phyloP scores from a whole-genome alignment of 2,888 invertebrate genomes.

The Brassicogethes aeneus region DNA sequence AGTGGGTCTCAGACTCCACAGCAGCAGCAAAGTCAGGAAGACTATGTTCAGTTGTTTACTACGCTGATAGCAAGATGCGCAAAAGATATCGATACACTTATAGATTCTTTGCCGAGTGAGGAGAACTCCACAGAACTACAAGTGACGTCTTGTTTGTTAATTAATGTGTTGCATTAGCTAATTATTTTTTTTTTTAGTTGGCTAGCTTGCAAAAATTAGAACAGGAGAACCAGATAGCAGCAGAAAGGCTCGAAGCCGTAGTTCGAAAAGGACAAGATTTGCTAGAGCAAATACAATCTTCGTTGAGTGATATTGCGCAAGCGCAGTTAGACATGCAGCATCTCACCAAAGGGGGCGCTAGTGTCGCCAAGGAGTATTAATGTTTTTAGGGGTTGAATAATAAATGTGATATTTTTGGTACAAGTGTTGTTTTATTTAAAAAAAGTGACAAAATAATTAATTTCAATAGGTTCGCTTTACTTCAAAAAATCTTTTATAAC shows the following conservation, averaged over 20 bases:
- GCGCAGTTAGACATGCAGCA: constrained; percentile 85
- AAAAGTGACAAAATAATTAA: too few species aligned
- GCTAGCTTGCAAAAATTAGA: constrained; percentile 70
- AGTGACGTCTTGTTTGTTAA: constrained; percentile 34
- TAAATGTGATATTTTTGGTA: too few species aligned
- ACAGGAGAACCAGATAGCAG: constrained; percentile 87
- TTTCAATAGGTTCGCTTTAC: too few species aligned
- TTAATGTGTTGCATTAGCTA: background rate
- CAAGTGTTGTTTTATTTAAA: too few species aligned
- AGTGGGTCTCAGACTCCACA: constrained; percentile 79
- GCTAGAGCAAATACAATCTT: constrained; percentile 80
- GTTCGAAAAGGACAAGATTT: constrained; percentile 81
- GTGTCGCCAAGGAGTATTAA: too few species aligned
- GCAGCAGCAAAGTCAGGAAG: constrained; percentile 70
- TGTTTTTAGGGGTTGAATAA: too few species aligned
- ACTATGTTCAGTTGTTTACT: constrained; percentile 90
- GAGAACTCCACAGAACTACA: constrained; percentile 92
- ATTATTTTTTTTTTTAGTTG: constrained; percentile 25
- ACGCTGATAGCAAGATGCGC: constrained; percentile 91
- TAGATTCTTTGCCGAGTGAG: constrained; percentile 91
- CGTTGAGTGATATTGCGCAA: constrained; percentile 87
- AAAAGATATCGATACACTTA: constrained; percentile 94
- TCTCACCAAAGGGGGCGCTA: constrained; percentile 29
- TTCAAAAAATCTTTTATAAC: too few species aligned
- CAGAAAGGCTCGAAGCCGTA: constrained; percentile 73